Evolutionary conservation across 2,113 vertebrate species (phyloP).

Genomic region (Silurus glanis): DNA sequence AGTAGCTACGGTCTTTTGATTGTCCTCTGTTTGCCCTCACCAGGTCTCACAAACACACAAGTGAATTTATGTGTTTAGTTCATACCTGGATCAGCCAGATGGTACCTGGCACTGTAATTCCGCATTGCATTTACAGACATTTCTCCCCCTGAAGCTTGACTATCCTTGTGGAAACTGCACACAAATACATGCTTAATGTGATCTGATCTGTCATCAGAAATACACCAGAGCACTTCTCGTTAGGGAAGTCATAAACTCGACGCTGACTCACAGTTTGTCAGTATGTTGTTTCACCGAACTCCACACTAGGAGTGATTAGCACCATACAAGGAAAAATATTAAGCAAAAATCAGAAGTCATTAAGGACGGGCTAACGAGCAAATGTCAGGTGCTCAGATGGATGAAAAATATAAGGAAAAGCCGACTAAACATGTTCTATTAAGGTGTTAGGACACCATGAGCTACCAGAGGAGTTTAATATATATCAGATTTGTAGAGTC

Average conservation of each 20-base stretch:
- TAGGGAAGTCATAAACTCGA: conserved; percentile 7
- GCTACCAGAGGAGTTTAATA: background rate
- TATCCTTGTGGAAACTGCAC: background rate
- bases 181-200: background rate
- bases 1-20: background rate
- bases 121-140: background rate
- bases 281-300: background rate
- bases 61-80: background rate
- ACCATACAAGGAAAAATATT: background rate
- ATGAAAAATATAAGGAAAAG: background rate
- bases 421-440: background rate
- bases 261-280: conserved; percentile 19
- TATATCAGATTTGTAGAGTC: background rate
- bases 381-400: background rate
- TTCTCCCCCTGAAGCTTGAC: background rate
- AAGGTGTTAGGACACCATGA: background rate
- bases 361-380: background rate
- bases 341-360: conserved; percentile 11
- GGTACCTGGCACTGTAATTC: background rate
- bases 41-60: background rate
- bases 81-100: background rate
- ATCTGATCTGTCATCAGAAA: background rate
- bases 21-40: background rate
- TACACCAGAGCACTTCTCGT: background rate
- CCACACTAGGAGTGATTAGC: background rate